Conservation (phyloP, 1,140 invertebrate genomes). For the Sminthurinus signatus region DNA sequence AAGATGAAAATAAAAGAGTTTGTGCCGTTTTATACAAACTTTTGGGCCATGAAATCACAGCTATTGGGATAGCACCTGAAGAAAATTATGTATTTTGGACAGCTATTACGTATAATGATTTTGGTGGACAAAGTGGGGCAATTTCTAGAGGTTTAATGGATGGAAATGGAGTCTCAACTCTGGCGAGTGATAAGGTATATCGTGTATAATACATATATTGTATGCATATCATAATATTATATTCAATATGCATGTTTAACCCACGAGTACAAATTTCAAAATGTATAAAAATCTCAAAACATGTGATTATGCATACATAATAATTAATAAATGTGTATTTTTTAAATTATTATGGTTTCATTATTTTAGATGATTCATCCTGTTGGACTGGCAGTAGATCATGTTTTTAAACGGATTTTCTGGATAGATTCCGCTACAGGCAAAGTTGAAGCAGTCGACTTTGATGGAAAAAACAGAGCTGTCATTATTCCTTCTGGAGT, state of each 20-base stretch:
- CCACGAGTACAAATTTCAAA: neutral
- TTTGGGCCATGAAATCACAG: conserved; percentile 1
- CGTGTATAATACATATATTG: neutral
- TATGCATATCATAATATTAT: neutral
- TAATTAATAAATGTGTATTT: neutral
- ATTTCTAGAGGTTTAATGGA: conserved; percentile 4
- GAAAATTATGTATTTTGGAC: conserved; percentile 18
- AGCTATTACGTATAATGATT: neutral
- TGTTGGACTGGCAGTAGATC: conserved; percentile 9
- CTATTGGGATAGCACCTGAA: neutral
- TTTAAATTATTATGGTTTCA: neutral
- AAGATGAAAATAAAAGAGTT: neutral
- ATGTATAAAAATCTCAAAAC: neutral
- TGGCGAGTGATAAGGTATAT: conserved; percentile 6
- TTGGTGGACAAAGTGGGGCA: neutral
- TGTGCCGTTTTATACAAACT: conserved; percentile 8
- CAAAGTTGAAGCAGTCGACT: conserved; percentile 11
- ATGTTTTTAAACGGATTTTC: conserved; percentile 12
- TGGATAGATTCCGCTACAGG: conserved; percentile 1
- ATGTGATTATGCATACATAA: neutral
- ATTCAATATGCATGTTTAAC: neutral
- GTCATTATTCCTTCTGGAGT: conserved; percentile 10
- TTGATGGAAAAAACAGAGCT: conserved; percentile 15
- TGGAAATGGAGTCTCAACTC: neutral
- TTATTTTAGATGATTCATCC: conserved; percentile 4